Base-by-base conservation (phyloP, 2,888 invertebrate species). In the Lasioglossum marginatum region DNA sequence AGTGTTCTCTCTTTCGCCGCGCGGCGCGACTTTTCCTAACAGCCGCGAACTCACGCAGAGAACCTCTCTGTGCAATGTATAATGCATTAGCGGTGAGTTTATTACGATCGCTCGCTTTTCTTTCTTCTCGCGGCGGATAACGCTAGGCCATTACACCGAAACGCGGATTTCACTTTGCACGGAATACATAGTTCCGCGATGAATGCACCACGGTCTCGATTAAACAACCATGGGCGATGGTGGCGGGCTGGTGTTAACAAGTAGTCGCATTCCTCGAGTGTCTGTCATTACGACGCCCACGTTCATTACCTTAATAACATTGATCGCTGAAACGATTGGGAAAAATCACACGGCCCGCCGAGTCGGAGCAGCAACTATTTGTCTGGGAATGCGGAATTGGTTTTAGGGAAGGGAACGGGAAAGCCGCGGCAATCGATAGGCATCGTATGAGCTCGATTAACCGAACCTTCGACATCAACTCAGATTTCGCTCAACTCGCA, bases 51-150 rank as follows among this genome's bases (percentile, higher is more conserved):
- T 78, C 72, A 34, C 52, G 75, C 71, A 19, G 74, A 2, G 71
- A 90, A 71, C 73, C 52, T 80, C 37, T 81, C 52, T 57, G 60
- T 82, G 63, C 16, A 79, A 88, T 90, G 82, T 76, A 82, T 77
- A 80, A 90, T 81, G 79, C 80, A 88, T 82, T 83, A 83, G 86
- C 83, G 79, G 80, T 48, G 68, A 83, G 81, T 88, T 89, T 89
- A 83, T 82, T 82, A 82, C 60, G 77, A 80, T 71, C 66, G 34
- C 43, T 66, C 82, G 72, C 16, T 75, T 79, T 85, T 83, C 81
- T 43, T 57, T 57, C 57, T 57, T n/a, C 57, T 12, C 60, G 72
- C 77, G 71, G 31, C 12, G 27, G 37, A 77, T 88, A 85, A 89
- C 83, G 80, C 66, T 52, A n/a, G 52, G 74, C 43, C 75, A 81